Percentiles rank a stretch among this genome's conserved stretches.
Evolutionary conservation across 2,113 vertebrate species (phyloP).

Genomic region (Passer domesticus): DNA sequence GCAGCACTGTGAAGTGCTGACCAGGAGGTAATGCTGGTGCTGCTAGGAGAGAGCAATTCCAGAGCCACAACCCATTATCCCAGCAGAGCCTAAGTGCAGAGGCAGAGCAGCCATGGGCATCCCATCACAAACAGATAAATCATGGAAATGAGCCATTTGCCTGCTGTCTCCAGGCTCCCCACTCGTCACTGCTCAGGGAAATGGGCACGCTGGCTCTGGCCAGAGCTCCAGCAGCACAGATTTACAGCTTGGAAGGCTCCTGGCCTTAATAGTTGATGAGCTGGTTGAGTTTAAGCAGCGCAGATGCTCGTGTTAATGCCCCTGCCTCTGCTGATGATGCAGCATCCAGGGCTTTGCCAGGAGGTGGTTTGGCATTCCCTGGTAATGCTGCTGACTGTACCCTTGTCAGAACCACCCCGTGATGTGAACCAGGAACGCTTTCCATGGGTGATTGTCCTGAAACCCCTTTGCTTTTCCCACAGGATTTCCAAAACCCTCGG

Average conservation of each 20-base stretch:
- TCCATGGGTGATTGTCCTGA: neutral
- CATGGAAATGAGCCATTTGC: neutral
- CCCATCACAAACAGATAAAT: neutral
- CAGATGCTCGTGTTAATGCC: neutral
- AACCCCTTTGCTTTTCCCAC: neutral
- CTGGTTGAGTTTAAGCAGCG: neutral
- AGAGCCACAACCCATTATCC: neutral
- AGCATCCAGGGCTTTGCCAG: neutral
- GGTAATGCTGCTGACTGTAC: rapidly evolving
- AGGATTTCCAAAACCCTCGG: neutral
- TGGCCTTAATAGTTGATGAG: neutral
- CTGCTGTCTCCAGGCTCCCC: neutral
- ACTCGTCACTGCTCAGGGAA: neutral
- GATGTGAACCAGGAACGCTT: rapidly evolving
- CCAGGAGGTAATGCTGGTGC: neutral
- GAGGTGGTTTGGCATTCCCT: neutral
- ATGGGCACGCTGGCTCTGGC: neutral
- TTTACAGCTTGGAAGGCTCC: neutral
- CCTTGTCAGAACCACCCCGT: rapidly evolving
- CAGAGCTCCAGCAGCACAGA: neutral
- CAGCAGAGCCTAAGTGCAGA: neutral
- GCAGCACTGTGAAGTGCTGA: neutral
- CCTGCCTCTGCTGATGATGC: neutral
- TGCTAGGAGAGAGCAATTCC: neutral
- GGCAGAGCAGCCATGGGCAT: rapidly evolving